A percentile compares a stretch with the other conserved stretches of the same genome.
Conservation (phyloP, 2,888 invertebrate species). For the Helicoverpa assulta region DNA sequence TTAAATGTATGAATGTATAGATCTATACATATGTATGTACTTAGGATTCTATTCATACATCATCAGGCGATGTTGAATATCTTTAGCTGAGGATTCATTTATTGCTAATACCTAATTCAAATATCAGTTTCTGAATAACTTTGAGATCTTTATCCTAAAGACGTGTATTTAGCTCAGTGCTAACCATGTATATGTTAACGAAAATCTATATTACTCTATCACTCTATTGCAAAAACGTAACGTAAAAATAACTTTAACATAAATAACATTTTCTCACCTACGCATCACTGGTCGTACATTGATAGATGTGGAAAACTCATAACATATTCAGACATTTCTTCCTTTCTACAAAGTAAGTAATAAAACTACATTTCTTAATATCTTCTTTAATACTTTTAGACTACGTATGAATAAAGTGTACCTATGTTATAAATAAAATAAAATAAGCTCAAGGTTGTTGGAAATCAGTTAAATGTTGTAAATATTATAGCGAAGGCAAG, state of each 20-base stretch:
- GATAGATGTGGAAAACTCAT: background rate
- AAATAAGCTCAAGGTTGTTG: slow-evolving; percentile 80
- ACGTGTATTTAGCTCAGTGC: background rate
- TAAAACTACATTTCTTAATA: slow-evolving; percentile 1
- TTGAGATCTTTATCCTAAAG: background rate
- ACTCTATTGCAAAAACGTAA: background rate
- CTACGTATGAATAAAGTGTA: slow-evolving; percentile 31
- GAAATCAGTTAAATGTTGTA: slow-evolving; percentile 72
- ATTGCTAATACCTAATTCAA: too few species aligned
- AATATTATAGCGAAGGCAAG: slow-evolving; percentile 64
- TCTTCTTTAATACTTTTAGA: slow-evolving; percentile 19
- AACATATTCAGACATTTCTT: background rate
- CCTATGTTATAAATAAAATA: slow-evolving; percentile 28
- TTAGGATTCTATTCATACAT: too few species aligned
- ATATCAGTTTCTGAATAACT: too few species aligned
- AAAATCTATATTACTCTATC: too few species aligned
- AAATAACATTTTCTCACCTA: background rate
- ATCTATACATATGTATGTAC: too few species aligned
- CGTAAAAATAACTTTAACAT: background rate
- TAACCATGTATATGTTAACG: background rate
- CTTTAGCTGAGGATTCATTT: too few species aligned
- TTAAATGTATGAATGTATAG: too few species aligned
- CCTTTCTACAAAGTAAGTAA: background rate
- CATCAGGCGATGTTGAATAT: too few species aligned
- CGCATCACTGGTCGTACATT: background rate